These are phyloP conservation scores for Tanytarsus gracilentus DNA, from an alignment of 2,888 invertebrate species.

Conservation along the genomic window DNA sequence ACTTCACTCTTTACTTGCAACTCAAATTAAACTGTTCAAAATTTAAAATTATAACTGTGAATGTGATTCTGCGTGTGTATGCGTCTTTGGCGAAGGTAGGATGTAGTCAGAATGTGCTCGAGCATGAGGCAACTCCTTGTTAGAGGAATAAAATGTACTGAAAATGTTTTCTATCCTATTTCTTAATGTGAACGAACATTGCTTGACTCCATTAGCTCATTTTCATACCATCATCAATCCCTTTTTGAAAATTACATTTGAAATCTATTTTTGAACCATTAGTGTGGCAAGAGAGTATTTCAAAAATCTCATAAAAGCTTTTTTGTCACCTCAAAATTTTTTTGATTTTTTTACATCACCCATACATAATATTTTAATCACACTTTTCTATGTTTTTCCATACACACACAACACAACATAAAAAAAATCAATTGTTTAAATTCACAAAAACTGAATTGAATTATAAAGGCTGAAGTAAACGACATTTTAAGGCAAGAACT, in stretches of 20 bases:
- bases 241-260: too few relatives aligned
- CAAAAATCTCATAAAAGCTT: too few relatives aligned
- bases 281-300: too few relatives aligned
- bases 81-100: slow-evolving; percentile 8
- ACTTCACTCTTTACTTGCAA: too few relatives aligned
- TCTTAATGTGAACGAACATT: background rate
- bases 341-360: background rate
- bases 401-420: background rate
- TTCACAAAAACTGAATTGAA: too few relatives aligned
- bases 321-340: background rate
- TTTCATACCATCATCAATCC: too few relatives aligned
- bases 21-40: too few relatives aligned
- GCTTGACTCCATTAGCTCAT: background rate
- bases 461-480: slow-evolving; percentile 59
- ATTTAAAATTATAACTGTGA: too few relatives aligned
- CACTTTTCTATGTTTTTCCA: background rate
- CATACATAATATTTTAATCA: background rate
- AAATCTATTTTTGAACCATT: too few relatives aligned
- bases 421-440: too few relatives aligned
- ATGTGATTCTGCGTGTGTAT: background rate
- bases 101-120: background rate
- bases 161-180: background rate
- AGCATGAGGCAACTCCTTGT: background rate
- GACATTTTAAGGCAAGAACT: slow-evolving; percentile 66
- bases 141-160: background rate